phyloP scores from a whole-genome alignment of 2,888 invertebrate species.

The Coleophora flavipennella region DNA sequence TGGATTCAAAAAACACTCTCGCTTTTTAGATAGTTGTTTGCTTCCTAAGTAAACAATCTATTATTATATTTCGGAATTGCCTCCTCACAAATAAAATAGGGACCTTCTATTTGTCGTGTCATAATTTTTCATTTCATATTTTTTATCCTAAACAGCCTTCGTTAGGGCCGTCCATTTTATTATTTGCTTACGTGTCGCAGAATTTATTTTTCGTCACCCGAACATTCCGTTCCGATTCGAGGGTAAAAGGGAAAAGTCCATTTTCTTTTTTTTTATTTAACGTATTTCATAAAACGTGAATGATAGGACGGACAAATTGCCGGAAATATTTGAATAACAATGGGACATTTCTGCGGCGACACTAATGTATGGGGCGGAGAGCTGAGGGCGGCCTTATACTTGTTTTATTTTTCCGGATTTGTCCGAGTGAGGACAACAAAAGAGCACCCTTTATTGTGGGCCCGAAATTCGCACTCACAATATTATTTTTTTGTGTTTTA shows the following conservation, averaged over 20 bases:
- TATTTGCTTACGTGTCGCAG: neutral
- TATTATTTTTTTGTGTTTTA: slow-evolving; percentile 60
- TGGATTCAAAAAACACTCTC: too few species aligned
- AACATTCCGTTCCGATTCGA: neutral
- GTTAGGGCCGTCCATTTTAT: neutral
- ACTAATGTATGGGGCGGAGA: slow-evolving; percentile 67
- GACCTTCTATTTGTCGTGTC: too few species aligned
- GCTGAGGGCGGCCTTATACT: slow-evolving; percentile 52
- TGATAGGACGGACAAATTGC: slow-evolving; percentile 66
- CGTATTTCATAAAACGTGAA: slow-evolving; percentile 44
- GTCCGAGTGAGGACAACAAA: slow-evolving; percentile 59
- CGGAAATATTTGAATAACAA: slow-evolving; percentile 71
- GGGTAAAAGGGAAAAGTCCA: slow-evolving; percentile 22
- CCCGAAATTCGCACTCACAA: slow-evolving; percentile 50
- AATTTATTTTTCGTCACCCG: neutral
- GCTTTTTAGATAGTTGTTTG: too few species aligned
- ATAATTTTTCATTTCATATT: neutral
- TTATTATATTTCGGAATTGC: too few species aligned
- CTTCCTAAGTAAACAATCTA: too few species aligned
- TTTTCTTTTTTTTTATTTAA: slow-evolving; percentile 34
- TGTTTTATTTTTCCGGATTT: slow-evolving; percentile 71
- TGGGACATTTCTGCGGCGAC: slow-evolving; percentile 54
- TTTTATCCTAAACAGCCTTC: neutral
- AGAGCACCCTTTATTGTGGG: slow-evolving; percentile 47
- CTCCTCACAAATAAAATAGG: too few species aligned